Percentiles rank a stretch among this genome's conserved stretches.
Conservation (phyloP, 2,113 vertebrate species). For the Fregata magnificens region DNA sequence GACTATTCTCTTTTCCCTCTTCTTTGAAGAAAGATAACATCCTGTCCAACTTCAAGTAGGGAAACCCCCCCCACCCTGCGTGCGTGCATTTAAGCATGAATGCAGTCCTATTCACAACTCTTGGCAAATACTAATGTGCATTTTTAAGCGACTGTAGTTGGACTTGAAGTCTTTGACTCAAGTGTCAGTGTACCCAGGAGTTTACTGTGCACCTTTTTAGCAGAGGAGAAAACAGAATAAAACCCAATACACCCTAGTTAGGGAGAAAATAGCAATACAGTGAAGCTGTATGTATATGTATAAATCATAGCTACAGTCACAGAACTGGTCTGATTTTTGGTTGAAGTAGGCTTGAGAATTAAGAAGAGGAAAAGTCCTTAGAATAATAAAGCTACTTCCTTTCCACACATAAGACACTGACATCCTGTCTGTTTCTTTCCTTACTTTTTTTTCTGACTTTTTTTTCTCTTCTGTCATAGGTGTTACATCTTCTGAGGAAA, state of each 20-base stretch:
- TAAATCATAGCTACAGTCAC: background rate
- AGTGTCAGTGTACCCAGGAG: background rate
- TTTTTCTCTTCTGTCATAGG: background rate
- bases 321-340: background rate
- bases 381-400: background rate
- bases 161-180: background rate
- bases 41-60: background rate
- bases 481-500: background rate
- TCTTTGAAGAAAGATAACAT: constrained; percentile 48
- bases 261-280: background rate
- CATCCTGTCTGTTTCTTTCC: background rate
- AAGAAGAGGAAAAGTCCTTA: background rate
- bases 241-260: accelerated
- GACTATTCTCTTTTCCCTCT: background rate
- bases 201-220: background rate
- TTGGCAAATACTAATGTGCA: background rate
- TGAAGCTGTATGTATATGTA: background rate
- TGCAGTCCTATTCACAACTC: background rate
- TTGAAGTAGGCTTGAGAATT: background rate
- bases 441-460: background rate
- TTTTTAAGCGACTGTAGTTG: background rate
- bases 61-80: background rate
- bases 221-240: background rate
- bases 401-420: background rate
- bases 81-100: constrained; percentile 20